Percentiles rank a stretch among this genome's conserved stretches.
These are phyloP conservation scores for Pangasius sanitwongsei DNA, from an alignment of 2,797 vertebrate genomes.

Conservation along the genomic window DNA sequence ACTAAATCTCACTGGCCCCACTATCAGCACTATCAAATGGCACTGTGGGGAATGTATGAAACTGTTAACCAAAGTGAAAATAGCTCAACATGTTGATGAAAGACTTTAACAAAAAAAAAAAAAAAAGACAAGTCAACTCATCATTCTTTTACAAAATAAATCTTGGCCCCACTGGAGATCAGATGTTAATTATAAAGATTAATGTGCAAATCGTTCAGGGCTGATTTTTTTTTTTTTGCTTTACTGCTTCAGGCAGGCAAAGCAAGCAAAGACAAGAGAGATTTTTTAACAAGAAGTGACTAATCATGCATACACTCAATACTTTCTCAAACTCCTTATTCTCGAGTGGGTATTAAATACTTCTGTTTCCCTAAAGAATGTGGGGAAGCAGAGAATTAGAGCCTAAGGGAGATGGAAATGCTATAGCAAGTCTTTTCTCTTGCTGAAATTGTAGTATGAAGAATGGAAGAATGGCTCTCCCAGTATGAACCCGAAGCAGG, in stretches of 20 bases:
- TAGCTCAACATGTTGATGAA: no score
- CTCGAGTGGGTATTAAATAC: neutral
- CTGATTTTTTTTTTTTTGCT: neutral
- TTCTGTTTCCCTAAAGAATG: neutral
- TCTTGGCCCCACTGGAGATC: neutral
- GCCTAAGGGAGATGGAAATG: neutral
- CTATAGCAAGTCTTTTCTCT: neutral
- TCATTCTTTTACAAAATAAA: neutral
- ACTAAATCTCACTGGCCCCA: neutral
- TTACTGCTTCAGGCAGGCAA: slow-evolving; percentile 48
- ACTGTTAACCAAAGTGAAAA: neutral
- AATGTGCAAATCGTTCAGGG: neutral
- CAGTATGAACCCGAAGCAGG: neutral
- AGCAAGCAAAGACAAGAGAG: slow-evolving; percentile 32
- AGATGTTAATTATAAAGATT: neutral
- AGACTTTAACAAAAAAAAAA: neutral
- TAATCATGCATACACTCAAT: slow-evolving; percentile 19
- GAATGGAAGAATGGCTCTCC: neutral
- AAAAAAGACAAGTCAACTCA: neutral
- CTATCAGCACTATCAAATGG: neutral
- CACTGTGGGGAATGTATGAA: neutral
- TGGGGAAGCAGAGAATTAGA: neutral
- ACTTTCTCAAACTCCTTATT: neutral
- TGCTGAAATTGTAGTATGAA: neutral
- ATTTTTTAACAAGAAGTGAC: slow-evolving; percentile 9